phyloP scores from a whole-genome alignment of 35 echinoderm and acorn worm species.

The Strongylocentrotus purpuratus region DNA sequence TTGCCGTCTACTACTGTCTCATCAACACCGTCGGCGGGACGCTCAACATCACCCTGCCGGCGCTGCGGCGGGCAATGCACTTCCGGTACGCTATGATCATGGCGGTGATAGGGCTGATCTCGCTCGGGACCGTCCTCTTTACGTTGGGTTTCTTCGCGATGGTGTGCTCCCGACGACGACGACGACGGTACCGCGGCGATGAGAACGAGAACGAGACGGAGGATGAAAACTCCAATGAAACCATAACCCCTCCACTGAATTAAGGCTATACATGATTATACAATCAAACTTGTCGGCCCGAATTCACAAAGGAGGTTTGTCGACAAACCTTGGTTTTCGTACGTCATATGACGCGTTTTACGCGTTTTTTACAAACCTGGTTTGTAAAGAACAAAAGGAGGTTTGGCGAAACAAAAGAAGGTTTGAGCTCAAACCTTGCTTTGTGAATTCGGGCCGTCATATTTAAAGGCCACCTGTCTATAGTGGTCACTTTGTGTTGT shows the following conservation, averaged over 20 bases:
- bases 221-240: background rate
- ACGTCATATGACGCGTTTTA: too few relatives aligned
- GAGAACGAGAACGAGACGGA: background rate
- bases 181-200: background rate
- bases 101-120: constrained; percentile 9
- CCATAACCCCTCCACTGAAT: background rate
- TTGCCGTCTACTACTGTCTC: constrained; percentile 52
- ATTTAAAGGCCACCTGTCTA: too few relatives aligned
- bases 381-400: too few relatives aligned
- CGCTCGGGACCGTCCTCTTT: background rate
- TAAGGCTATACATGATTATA: background rate
- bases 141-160: background rate
- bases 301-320: too few relatives aligned
- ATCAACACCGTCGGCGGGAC: constrained; percentile 60
- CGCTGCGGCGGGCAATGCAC: background rate
- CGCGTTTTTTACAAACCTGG: too few relatives aligned
- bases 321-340: too few relatives aligned
- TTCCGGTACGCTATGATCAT: constrained; percentile 49
- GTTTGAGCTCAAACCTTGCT: too few relatives aligned
- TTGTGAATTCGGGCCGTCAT: too few relatives aligned
- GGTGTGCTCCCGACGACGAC: background rate
- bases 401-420: too few relatives aligned
- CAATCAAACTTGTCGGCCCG: background rate
- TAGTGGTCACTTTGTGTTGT: too few relatives aligned
- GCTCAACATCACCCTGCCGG: constrained; percentile 42